Conservation (phyloP, 53 echinoderm and acorn worm genomes). For the Temnopleurus reevesii region DNA sequence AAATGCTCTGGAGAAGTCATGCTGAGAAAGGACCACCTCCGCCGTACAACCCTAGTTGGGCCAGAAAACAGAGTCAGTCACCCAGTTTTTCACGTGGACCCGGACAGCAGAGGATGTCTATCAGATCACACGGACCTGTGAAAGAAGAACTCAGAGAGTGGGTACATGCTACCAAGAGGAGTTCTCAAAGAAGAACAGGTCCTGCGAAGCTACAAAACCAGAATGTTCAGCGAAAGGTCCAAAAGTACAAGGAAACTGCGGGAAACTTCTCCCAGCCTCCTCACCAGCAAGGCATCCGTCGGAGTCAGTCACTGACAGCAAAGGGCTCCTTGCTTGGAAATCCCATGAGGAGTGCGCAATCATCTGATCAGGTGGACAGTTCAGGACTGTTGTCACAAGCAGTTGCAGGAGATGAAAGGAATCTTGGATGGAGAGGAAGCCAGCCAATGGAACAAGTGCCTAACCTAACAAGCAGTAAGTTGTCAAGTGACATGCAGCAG, state of each 20-base stretch:
- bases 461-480: neutral
- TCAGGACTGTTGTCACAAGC: neutral
- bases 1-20: neutral
- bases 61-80: neutral
- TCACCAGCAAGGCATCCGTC: neutral
- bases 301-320: slow-evolving; percentile 24
- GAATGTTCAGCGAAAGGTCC: neutral
- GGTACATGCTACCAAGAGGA: neutral
- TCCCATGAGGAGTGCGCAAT: slow-evolving; percentile 14
- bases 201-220: neutral
- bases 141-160: neutral
- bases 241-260: neutral
- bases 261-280: neutral
- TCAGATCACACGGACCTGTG: neutral
- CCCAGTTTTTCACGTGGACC: neutral
- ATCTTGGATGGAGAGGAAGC: neutral
- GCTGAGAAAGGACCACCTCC: slow-evolving; percentile 46
- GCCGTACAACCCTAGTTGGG: slow-evolving; percentile 33
- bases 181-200: neutral
- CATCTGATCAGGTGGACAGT: neutral
- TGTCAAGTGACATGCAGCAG: neutral
- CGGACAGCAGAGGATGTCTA: neutral
- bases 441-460: slow-evolving; percentile 44
- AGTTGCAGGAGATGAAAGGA: neutral
- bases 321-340: slow-evolving; percentile 38